A percentile compares a stretch with the other conserved stretches of the same genome.
phyloP scores from a whole-genome alignment of 2,888 invertebrate species.

The Endotricha flammealis region DNA sequence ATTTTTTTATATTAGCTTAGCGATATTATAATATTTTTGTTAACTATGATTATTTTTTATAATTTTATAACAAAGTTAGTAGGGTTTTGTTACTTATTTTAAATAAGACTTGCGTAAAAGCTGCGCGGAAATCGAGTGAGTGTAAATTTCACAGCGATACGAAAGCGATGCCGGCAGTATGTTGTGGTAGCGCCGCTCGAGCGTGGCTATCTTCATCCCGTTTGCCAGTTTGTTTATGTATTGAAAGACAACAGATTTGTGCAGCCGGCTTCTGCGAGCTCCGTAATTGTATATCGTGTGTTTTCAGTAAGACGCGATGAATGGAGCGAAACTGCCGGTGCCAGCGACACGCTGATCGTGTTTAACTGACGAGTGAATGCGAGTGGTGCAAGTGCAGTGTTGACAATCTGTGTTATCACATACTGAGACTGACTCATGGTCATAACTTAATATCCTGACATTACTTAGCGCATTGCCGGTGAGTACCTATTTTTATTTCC shows the following conservation, averaged over 20 bases:
- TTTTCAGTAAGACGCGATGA: slow-evolving; percentile 55
- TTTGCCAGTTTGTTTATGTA: slow-evolving; percentile 72
- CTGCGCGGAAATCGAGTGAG: background rate
- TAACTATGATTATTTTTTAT: too few species aligned
- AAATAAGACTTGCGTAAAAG: too few species aligned
- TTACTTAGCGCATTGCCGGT: background rate
- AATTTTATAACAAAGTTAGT: too few species aligned
- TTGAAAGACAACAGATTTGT: slow-evolving; percentile 74
- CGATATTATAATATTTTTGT: too few species aligned
- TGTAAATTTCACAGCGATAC: background rate
- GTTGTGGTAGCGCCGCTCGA: slow-evolving; percentile 24
- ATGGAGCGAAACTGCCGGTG: slow-evolving; percentile 43
- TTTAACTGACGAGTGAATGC: slow-evolving; percentile 15
- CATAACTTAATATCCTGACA: background rate
- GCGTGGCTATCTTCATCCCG: slow-evolving; percentile 65
- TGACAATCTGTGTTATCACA: slow-evolving; percentile 30
- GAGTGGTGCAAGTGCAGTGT: slow-evolving; percentile 48
- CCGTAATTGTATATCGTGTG: slow-evolving; percentile 46
- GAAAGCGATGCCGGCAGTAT: slow-evolving; percentile 8
- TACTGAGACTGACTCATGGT: slow-evolving; percentile 3
- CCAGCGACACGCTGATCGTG: slow-evolving; percentile 26
- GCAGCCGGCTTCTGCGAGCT: slow-evolving; percentile 62
- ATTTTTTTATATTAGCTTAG: too few species aligned
- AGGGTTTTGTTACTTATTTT: too few species aligned
- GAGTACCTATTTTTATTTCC: background rate